A percentile compares a stretch with the other conserved stretches of the same genome.
phyloP scores from a whole-genome alignment of 2,797 vertebrate species.

The Caiman crocodilus region DNA sequence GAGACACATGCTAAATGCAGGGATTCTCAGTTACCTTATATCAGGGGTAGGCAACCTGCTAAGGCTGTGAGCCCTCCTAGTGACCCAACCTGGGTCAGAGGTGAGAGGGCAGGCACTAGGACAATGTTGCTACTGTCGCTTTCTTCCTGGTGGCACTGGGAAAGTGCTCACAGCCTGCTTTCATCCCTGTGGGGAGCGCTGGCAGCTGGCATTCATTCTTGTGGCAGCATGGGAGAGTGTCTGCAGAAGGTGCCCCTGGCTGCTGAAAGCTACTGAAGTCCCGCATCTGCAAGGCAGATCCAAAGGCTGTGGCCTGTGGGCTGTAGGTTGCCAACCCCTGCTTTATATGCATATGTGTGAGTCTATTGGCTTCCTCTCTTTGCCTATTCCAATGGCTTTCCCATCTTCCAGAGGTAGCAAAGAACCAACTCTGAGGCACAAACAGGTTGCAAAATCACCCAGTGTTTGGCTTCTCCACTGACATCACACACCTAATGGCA shows the following conservation, averaged over 20 bases:
- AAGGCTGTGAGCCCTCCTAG: too few species aligned
- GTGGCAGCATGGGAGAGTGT: background rate
- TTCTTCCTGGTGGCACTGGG: too few species aligned
- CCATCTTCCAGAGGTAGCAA: background rate
- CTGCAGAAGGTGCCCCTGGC: background rate
- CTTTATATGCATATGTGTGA: background rate
- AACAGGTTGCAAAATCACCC: fast-evolving
- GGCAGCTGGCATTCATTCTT: background rate
- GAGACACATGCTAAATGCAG: too few species aligned
- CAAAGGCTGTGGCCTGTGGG: background rate
- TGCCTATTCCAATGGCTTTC: background rate
- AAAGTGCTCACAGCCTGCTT: too few species aligned
- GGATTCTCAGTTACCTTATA: too few species aligned
- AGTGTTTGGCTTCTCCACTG: background rate
- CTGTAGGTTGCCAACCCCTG: too few species aligned
- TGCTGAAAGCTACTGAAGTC: too few species aligned
- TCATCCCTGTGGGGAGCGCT: background rate
- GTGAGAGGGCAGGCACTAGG: too few species aligned
- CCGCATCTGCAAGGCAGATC: background rate
- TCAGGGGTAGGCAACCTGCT: too few species aligned
- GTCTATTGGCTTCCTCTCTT: fast-evolving
- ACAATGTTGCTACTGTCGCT: too few species aligned
- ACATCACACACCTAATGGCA: background rate
- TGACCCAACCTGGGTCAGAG: too few species aligned
- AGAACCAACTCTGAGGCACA: background rate